These are phyloP conservation scores for Elgonia sp. DNA, from an alignment of 2,888 invertebrate genomes.

Conservation along the genomic window DNA sequence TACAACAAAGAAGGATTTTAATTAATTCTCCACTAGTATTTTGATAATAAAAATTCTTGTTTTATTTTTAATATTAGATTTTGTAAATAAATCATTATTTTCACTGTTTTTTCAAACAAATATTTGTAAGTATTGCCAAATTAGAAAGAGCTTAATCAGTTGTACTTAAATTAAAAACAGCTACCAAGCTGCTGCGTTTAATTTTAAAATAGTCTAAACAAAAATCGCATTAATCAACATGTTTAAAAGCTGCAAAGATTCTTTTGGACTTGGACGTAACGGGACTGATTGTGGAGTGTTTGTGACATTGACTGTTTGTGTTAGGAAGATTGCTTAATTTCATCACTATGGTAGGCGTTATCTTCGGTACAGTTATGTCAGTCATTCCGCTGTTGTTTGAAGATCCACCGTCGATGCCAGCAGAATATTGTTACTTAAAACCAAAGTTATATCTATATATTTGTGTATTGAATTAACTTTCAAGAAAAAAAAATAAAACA, in stretches of 20 bases:
- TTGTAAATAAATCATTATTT: not conserved
- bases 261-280: conserved; percentile 21
- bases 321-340: conserved; percentile 66
- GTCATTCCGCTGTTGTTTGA: conserved; percentile 42
- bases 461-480: not conserved
- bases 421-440: conserved; percentile 26
- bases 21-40: too few species aligned
- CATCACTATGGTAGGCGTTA: conserved; percentile 62
- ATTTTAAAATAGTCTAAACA: not conserved
- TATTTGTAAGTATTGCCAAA: not conserved
- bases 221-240: conserved; percentile 14
- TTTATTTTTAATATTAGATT: not conserved
- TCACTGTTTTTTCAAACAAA: not conserved
- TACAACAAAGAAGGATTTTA: too few species aligned
- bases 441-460: conserved; percentile 56
- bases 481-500: too few species aligned
- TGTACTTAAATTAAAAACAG: not conserved
- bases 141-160: conserved; percentile 18
- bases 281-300: conserved; percentile 37
- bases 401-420: conserved; percentile 28
- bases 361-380: conserved; percentile 72
- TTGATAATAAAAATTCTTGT: conserved; percentile 25
- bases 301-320: conserved; percentile 53
- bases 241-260: not conserved
- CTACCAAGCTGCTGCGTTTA: not conserved